phyloP scores from a whole-genome alignment of 2,113 vertebrate genomes.

The Mormyrus iriodes region DNA sequence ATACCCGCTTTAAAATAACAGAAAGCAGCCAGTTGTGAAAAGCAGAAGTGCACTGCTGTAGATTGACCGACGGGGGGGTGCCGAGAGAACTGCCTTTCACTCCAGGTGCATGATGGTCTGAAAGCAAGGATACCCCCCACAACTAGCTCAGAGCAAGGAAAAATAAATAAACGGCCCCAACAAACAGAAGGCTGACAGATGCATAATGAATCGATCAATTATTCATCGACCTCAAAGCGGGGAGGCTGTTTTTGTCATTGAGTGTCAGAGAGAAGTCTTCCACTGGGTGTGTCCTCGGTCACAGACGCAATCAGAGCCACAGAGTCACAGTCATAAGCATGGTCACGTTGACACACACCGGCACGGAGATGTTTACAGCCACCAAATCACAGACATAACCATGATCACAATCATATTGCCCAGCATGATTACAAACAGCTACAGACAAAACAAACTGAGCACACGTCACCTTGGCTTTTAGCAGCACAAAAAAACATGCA shows the following conservation, averaged over 20 bases:
- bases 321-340: constrained; percentile 24
- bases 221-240: not conserved
- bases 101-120: not conserved
- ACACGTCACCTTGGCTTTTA: not conserved
- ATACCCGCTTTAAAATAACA: not conserved
- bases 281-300: constrained; percentile 28
- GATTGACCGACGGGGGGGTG: not conserved
- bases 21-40: not conserved
- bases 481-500: not conserved
- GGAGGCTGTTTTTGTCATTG: not conserved
- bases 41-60: not conserved
- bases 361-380: not conserved
- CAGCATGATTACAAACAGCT: not conserved
- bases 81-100: not conserved
- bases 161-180: not conserved
- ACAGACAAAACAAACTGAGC: not conserved
- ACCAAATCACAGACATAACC: not conserved
- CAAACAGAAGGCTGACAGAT: not conserved
- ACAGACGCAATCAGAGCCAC: constrained; percentile 5
- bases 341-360: constrained; percentile 33
- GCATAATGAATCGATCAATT: constrained; percentile 4
- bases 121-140: not conserved
- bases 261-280: not conserved
- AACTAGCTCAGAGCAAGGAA: not conserved
- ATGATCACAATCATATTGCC: not conserved